Evolutionary conservation across 2,113 vertebrate species (phyloP).

Genomic region (Osmerus mordax): DNA sequence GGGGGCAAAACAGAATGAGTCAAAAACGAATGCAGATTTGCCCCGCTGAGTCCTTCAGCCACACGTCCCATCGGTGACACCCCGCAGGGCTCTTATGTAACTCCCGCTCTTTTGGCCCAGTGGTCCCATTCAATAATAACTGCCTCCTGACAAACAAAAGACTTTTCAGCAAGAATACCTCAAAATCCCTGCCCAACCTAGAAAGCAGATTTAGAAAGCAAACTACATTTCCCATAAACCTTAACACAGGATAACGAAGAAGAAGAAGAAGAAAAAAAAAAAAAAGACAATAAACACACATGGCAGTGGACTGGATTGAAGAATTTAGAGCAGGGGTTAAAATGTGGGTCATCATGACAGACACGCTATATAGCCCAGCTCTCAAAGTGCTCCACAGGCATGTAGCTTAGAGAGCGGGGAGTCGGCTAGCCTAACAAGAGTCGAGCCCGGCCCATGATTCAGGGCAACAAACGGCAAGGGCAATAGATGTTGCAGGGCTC

Average conservation of each 20-base stretch:
- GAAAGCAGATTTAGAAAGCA: background rate
- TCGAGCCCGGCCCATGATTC: background rate
- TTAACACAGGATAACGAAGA: background rate
- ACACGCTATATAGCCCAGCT: background rate
- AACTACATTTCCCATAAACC: background rate
- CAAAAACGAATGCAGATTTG: background rate
- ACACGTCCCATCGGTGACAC: background rate
- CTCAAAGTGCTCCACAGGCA: background rate
- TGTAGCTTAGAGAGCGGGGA: background rate
- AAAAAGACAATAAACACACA: background rate
- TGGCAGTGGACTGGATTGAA: constrained; percentile 28
- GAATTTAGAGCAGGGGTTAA: constrained; percentile 31
- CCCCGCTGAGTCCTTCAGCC: background rate
- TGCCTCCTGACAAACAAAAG: background rate
- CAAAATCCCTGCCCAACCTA: background rate
- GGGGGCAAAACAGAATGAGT: constrained; percentile 6
- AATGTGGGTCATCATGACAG: constrained; percentile 46
- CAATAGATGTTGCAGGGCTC: too few relatives aligned
- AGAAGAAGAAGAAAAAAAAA: background rate
- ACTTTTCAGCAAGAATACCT: background rate
- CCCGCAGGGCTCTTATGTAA: background rate
- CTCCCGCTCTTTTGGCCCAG: background rate
- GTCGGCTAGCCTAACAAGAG: background rate
- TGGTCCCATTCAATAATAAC: background rate
- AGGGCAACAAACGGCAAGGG: too few relatives aligned